These are phyloP conservation scores for Caenorhabditis inopinata DNA, from an alignment of 1,140 invertebrate genomes.

Conservation along the genomic window DNA sequence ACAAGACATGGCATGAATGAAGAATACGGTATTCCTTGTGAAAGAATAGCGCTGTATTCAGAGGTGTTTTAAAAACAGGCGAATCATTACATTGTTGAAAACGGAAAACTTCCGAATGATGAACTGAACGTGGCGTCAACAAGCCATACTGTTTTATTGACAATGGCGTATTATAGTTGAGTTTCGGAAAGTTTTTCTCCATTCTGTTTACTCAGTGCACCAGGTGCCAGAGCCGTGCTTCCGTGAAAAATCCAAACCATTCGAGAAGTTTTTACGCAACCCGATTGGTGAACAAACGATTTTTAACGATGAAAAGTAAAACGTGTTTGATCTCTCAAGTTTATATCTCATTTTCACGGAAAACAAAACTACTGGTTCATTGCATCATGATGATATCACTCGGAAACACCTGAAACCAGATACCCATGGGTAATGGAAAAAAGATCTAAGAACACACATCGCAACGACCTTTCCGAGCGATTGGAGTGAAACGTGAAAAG, in stretches of 20 bases:
- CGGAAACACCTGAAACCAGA: background rate
- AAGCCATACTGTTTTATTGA: background rate
- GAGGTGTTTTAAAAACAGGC: no score
- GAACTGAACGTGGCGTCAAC: background rate
- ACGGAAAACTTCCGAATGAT: background rate
- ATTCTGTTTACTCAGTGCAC: background rate
- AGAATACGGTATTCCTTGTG: no score
- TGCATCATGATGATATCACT: slow-evolving; percentile 26
- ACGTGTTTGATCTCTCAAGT: no score
- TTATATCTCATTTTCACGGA: background rate
- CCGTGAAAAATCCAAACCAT: background rate
- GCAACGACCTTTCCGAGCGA: background rate
- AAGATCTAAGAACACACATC: slow-evolving; percentile 33
- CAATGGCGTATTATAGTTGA: slow-evolving; percentile 21
- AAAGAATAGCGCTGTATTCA: no score
- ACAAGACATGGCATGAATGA: no score
- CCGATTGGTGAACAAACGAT: no score
- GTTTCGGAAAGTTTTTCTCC: slow-evolving; percentile 13
- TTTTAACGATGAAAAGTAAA: no score
- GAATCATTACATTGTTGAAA: background rate
- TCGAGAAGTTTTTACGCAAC: no score
- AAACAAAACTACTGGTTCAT: background rate
- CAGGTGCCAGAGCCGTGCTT: background rate
- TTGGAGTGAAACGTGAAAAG: background rate
- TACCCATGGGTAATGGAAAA: background rate